Evolutionary conservation across 1,140 invertebrate genomes (phyloP).

Genomic region (Penaeus indicus): DNA sequence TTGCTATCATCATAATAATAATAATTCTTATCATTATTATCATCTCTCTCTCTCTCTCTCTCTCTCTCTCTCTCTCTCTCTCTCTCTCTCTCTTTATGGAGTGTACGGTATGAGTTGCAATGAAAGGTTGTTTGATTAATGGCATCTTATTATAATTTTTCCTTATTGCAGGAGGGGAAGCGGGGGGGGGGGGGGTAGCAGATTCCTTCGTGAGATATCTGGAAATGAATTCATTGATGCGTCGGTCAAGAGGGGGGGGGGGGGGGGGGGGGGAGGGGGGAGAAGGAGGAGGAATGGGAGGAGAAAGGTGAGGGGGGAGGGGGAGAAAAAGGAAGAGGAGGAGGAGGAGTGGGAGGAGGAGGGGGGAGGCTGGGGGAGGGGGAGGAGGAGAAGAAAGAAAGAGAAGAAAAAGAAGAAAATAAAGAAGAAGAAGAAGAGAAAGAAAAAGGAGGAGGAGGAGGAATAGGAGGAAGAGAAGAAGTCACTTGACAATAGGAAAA

Average conservation of each 20-base stretch:
- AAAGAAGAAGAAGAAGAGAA: neutral
- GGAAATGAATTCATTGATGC: neutral
- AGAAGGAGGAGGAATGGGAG: neutral
- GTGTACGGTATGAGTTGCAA: too few species aligned
- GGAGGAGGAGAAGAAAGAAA: neutral
- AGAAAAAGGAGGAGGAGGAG: slow-evolving; percentile 10
- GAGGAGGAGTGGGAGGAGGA: neutral
- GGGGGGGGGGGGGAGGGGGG: neutral
- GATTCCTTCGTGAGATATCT: neutral
- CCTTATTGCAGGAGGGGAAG: neutral
- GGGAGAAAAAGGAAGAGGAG: neutral
- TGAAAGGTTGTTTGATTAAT: too few species aligned
- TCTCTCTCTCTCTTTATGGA: too few species aligned
- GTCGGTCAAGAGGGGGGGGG: neutral
- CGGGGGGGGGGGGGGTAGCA: neutral
- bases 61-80: too few species aligned
- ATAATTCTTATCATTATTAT: too few species aligned
- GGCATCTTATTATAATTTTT: too few species aligned
- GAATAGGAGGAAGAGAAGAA: slow-evolving; percentile 1
- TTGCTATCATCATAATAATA: too few species aligned
- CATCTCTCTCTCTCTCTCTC: too few species aligned
- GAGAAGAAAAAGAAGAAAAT: neutral
- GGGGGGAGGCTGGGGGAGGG: neutral
- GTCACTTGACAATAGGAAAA: too few species aligned
- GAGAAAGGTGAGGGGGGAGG: neutral